Evolutionary conservation across 2,797 vertebrate species (phyloP).

Genomic region (Ptychadena robeensis): DNA sequence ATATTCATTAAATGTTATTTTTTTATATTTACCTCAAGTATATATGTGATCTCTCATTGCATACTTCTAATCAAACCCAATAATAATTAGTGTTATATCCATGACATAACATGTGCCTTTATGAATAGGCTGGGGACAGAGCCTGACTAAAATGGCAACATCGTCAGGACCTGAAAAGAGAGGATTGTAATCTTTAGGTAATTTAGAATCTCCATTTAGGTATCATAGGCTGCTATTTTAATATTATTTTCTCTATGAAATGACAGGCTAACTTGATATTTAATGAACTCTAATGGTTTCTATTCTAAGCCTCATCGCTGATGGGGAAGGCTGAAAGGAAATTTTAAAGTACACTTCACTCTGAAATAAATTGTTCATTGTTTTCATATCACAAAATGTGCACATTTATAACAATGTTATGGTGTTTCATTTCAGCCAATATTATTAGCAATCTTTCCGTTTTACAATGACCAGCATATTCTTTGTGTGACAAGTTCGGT

Average conservation of each 20-base stretch:
- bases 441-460: neutral
- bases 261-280: neutral
- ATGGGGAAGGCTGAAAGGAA: neutral
- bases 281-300: neutral
- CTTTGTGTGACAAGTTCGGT: neutral
- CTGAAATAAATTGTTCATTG: neutral
- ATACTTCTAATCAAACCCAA: too few species aligned
- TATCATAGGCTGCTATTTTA: neutral
- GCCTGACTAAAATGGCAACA: too few species aligned
- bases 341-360: neutral
- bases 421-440: neutral
- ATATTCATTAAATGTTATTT: too few species aligned
- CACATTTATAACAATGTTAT: neutral
- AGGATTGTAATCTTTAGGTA: neutral
- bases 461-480: neutral
- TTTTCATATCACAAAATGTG: neutral
- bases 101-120: too few species aligned
- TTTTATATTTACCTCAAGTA: too few species aligned
- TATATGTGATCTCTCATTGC: too few species aligned
- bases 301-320: neutral
- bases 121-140: too few species aligned
- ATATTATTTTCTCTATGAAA: neutral
- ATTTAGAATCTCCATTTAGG: neutral
- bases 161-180: too few species aligned
- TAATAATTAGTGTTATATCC: too few species aligned